Base-by-base conservation (phyloP, 2,888 invertebrate genomes). In the Papilio elwesi region DNA sequence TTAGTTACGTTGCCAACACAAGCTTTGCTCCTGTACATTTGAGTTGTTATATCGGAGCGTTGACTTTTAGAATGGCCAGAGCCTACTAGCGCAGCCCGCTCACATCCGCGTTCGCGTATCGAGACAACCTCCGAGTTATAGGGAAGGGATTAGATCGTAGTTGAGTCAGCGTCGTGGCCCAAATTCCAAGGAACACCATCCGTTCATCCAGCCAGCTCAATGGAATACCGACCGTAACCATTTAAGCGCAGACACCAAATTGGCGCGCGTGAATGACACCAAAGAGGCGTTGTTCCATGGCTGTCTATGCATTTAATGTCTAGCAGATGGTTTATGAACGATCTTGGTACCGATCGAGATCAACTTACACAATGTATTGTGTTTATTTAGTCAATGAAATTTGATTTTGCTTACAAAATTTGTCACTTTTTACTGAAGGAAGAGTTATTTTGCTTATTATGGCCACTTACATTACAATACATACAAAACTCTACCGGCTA, bases 111-210 rank as follows among this genome's bases (percentile, higher is more conserved):
- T 80, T 79, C 77, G 76, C 77, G 78, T 80, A 79, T 83, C 78
- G 81, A 85, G 85, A 88, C 86, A 86, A 85, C 85, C 83, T 85
- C 83, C 79, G 80, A 85, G 83, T 77, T 76, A 83, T 83, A 87
- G 87, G 84, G 88, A 91, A 90, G 89, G 91, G 90, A 90, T 89
- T 90, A 89, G 88, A 88, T 86, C 86, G 82, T 81, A 82, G 90
- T 90, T 92, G 93, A 93, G 87, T 93, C 92, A 93, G 90, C 90
- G 86, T 82, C 83, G 85, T 92, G 92, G 83, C 91, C 93, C 91
- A 93, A 92, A 93, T 93, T 90, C 92, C 92, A 85, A 77, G 83
- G 85, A 81, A 88, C 87, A 89, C 89, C 92, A 93, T 93, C 91
- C 84, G 83, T 80, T 85, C 76, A 78, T 77, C 71, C 13, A 76